A percentile compares a stretch with the other conserved stretches of the same genome.
Evolutionary conservation across 2,888 invertebrate species (phyloP).

Genomic region (Campoplex nolae): DNA sequence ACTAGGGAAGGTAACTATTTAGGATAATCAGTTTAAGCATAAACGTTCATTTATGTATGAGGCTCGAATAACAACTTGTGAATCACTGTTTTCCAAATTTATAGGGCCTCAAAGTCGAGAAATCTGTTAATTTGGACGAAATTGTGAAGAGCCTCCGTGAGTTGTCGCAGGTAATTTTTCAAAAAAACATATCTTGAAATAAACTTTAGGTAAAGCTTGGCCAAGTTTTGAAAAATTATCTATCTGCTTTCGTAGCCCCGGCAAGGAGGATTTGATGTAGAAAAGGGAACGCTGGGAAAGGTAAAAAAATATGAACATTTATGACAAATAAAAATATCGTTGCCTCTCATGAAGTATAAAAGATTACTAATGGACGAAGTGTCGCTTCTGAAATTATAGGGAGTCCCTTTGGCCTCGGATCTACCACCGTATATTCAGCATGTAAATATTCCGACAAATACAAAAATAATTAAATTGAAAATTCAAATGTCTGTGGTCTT

Average conservation of each 20-base stretch:
- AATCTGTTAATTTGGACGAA: too few species aligned
- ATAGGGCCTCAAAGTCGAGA: too few species aligned
- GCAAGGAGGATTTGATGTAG: not conserved
- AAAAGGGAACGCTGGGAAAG: not conserved
- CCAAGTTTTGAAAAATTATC: too few species aligned
- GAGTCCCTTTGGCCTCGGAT: not conserved
- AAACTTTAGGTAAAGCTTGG: too few species aligned
- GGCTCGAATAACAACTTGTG: too few species aligned
- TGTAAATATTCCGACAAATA: not conserved
- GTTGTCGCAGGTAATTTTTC: too few species aligned
- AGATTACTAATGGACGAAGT: not conserved
- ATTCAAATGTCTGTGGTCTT: too few species aligned
- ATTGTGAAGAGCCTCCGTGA: too few species aligned
- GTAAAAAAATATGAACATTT: not conserved
- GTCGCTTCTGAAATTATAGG: not conserved
- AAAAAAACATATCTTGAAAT: too few species aligned
- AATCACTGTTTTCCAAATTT: too few species aligned
- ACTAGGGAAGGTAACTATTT: not conserved
- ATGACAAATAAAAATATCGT: not conserved
- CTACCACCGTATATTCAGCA: fast-evolving
- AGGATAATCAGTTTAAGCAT: too few species aligned
- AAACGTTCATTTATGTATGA: not conserved
- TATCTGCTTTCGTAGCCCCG: not conserved
- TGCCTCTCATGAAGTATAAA: not conserved
- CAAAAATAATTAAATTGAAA: too few species aligned